Base-by-base conservation (phyloP, 1,140 invertebrate genomes). In the Drosophila quadrilineata region DNA sequence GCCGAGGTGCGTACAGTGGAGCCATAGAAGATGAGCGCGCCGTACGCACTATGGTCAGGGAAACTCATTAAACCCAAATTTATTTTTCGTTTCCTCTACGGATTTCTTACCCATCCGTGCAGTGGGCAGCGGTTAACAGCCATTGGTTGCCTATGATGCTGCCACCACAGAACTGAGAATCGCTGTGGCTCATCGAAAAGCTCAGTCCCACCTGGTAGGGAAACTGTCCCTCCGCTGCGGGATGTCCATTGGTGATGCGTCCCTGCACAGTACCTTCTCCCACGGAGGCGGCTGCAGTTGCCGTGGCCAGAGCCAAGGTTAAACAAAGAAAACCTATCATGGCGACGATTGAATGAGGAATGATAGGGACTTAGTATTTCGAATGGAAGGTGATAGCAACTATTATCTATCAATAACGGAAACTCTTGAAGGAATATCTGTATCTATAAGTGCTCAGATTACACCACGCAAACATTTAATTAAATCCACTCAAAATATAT, bases 71-170 rank as follows among this genome's bases (percentile, higher is more conserved):
- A 41, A 22, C 16, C 17, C 3, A 19, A 12, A 17, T 12, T n/a
- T n/a, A n/a, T n/a, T n/a, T n/a, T n/a, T n/a, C n/a, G 10, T 5
- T 52, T 6, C 6, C 21, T 6, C n/a, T 29, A 17, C 8, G 26
- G 26, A 17, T 36, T 22, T 5, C 19, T 31, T n/a, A 38, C 12
- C 35, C 14, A 14, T 3, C 16, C 0, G 58, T 64, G 63, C 93
- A 93, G 63, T 94, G 93, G 3, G 92, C 93, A 9, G 93, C 92
- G 2, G 92, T 91, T 19, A 93, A 52, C 2, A 93, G 80, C 90
- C 91, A 92, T 10, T 89, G 36, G 28, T 75, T 70, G 62, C 86
- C 89, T 22, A 93, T 90, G 26, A 93, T 70, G 14, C 91, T 91
- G 3, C 92, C 93, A 2, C 93, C 93, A 69, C 93, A 94, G 66